These are phyloP conservation scores for Drosophila nasuta DNA, from an alignment of 1,140 invertebrate species.

Conservation along the genomic window DNA sequence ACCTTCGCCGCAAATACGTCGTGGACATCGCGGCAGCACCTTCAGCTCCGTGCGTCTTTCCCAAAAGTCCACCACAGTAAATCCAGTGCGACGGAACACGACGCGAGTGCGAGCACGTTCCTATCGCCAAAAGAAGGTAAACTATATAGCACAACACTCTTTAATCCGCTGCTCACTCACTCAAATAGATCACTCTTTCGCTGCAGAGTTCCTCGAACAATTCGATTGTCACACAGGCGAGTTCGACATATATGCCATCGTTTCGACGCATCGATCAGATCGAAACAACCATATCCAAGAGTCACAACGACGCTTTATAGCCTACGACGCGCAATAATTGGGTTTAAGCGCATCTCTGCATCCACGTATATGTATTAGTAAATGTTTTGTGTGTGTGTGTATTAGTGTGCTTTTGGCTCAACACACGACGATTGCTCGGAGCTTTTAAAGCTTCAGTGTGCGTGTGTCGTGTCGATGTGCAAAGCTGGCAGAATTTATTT, in stretches of 20 bases:
- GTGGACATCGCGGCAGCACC: conserved; percentile 84
- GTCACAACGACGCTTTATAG: conserved; percentile 84
- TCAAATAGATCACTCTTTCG: conserved; percentile 29
- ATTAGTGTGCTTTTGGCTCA: conserved; percentile 1
- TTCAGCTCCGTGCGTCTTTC: conserved; percentile 86
- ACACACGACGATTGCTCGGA: not conserved
- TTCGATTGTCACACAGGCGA: conserved; percentile 80
- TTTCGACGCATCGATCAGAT: conserved; percentile 83
- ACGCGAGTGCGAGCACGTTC: conserved; percentile 85
- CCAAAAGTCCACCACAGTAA: conserved; percentile 81
- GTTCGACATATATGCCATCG: conserved; percentile 77
- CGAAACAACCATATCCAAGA: conserved; percentile 79
- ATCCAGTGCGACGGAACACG: conserved; percentile 86
- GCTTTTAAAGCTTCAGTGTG: conserved; percentile 12
- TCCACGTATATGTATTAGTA: conserved; percentile 6
- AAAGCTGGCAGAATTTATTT: conserved; percentile 68
- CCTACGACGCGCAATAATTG: conserved; percentile 71
- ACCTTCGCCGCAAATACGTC: conserved; percentile 83
- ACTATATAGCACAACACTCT: not conserved
- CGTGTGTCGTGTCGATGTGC: conserved; percentile 8
- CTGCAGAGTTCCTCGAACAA: conserved; percentile 82
- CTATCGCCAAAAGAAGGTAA: conserved; percentile 84
- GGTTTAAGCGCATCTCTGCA: conserved; percentile 59
- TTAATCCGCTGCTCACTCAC: conserved; percentile 5
- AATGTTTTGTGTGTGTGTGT: conserved; percentile 9